phyloP scores from a whole-genome alignment of 2,888 invertebrate species.

The Resseliella maxima region DNA sequence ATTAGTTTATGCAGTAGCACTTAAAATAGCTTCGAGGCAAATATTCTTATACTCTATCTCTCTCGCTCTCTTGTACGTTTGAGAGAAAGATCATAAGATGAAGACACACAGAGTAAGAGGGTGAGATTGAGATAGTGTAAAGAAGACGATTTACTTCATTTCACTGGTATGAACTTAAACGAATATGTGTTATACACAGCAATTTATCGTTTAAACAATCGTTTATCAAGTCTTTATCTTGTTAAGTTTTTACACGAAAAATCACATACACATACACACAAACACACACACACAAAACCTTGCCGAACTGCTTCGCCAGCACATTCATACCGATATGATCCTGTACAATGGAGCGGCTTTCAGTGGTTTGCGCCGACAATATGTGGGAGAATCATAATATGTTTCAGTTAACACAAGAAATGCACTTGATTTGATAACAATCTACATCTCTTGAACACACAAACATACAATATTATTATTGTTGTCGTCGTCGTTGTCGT shows the following conservation, averaged over 20 bases:
- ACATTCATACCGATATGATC: background rate
- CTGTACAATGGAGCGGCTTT: background rate
- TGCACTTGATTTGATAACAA: conserved; percentile 10
- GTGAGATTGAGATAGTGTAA: background rate
- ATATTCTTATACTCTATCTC: too few species aligned
- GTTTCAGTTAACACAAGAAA: background rate
- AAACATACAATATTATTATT: too few species aligned
- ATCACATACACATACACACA: background rate
- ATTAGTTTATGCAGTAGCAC: conserved; percentile 46
- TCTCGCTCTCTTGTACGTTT: too few species aligned
- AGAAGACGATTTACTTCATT: conserved; percentile 3
- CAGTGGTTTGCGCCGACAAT: conserved; percentile 12
- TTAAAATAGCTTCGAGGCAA: conserved; percentile 43
- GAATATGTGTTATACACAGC: conserved; percentile 46
- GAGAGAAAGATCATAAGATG: too few species aligned
- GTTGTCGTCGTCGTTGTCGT: too few species aligned
- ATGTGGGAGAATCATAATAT: conserved; percentile 10
- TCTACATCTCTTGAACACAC: too few species aligned
- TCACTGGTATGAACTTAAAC: conserved; percentile 10
- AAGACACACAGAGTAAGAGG: background rate
- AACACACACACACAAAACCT: background rate
- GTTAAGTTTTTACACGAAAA: background rate
- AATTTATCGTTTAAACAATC: conserved; percentile 51
- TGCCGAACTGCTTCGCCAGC: background rate
- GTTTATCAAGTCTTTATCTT: conserved; percentile 53